Evolutionary conservation across 2,113 vertebrate species (phyloP).

Genomic region (Podilymbus podiceps): DNA sequence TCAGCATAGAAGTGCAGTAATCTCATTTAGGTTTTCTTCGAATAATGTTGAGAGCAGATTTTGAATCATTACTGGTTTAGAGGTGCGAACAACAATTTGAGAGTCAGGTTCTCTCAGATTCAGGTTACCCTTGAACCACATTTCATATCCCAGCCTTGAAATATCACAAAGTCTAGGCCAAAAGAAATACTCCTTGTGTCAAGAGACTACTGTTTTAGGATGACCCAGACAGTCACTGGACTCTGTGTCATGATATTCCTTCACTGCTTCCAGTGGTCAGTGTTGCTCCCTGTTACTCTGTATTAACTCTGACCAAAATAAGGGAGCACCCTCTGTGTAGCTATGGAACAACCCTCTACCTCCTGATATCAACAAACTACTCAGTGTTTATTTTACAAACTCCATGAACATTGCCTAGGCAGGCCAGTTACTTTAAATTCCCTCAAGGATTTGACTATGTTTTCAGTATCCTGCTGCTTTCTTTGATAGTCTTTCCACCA

Average conservation of each 20-base stretch:
- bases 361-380: not conserved
- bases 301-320: not conserved
- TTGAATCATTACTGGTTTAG: not conserved
- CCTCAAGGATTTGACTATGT: not conserved
- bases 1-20: constrained; percentile 31
- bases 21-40: constrained; percentile 6
- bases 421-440: not conserved
- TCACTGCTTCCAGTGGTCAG: not conserved
- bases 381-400: not conserved
- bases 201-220: not conserved
- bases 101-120: not conserved
- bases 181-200: not conserved
- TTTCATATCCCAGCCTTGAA: not conserved
- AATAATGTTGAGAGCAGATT: constrained; percentile 38
- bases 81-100: not conserved
- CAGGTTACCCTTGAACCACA: not conserved
- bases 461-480: not conserved
- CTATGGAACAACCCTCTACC: not conserved
- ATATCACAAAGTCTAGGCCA: not conserved
- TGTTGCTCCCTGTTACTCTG: not conserved
- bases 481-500: not conserved
- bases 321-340: not conserved
- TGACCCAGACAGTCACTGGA: not conserved
- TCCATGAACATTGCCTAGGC: not conserved
- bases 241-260: not conserved